Evolutionary conservation across 2,797 vertebrate species (phyloP).

Genomic region (Pangasius mekongensis): DNA sequence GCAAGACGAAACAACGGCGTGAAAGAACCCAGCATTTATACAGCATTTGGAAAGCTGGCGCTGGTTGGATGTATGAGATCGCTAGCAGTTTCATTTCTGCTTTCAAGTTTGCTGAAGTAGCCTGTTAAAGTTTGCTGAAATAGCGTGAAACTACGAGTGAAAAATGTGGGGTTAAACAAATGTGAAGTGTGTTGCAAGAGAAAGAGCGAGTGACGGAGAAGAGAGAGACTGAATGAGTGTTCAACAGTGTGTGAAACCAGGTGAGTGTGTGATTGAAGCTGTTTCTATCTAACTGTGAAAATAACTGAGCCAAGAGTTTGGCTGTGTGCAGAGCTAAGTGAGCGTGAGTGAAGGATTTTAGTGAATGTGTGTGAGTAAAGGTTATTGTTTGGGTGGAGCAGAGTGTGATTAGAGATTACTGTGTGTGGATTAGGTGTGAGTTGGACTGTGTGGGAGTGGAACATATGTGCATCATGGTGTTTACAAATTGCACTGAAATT

Average conservation of each 20-base stretch:
- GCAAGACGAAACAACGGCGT: slow-evolving; percentile 31
- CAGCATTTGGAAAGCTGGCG: not conserved
- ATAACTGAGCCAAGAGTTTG: slow-evolving; percentile 34
- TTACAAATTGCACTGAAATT: not conserved
- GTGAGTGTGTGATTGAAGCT: slow-evolving; percentile 28
- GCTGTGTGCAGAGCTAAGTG: slow-evolving; percentile 25
- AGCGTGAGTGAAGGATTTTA: not conserved
- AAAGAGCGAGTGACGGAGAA: slow-evolving; percentile 10
- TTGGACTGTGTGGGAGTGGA: not conserved
- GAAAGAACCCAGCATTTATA: not conserved
- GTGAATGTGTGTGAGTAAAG: not conserved
- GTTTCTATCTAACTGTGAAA: slow-evolving; percentile 34
- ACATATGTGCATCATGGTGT: too few relatives aligned
- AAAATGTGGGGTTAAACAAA: slow-evolving; percentile 5
- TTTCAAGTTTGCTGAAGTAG: not conserved
- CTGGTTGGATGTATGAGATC: not conserved
- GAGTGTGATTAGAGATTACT: not conserved
- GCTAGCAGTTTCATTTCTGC: slow-evolving; percentile 2
- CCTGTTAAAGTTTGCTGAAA: not conserved
- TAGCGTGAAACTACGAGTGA: not conserved
- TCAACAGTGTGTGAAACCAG: slow-evolving; percentile 15
- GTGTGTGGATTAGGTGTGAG: not conserved
- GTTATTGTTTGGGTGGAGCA: not conserved
- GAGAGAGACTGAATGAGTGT: not conserved
- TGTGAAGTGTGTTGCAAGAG: slow-evolving; percentile 35